A percentile compares a stretch with the other conserved stretches of the same genome.
These are phyloP conservation scores for Brachionus angularis DNA, from an alignment of 1,140 invertebrate species.

Conservation along the genomic window DNA sequence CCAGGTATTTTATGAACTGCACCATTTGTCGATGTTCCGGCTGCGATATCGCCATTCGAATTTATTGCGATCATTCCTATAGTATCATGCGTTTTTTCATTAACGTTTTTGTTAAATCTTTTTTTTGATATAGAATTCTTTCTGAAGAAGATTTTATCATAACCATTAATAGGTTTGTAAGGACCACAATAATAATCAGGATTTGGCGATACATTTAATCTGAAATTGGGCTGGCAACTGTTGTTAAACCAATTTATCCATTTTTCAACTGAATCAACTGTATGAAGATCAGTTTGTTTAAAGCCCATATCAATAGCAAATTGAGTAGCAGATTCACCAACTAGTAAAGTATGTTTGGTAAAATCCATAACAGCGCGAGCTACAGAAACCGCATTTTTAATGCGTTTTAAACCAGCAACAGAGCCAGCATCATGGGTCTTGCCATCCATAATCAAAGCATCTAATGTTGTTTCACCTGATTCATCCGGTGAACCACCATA, in stretches of 20 bases:
- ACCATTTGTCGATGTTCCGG: conserved; percentile 94
- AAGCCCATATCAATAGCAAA: conserved; percentile 91
- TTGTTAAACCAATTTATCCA: conserved; percentile 73
- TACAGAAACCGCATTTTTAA: conserved; percentile 85
- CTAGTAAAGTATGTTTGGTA: conserved; percentile 83
- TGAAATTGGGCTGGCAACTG: conserved; percentile 94
- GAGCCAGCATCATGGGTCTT: conserved; percentile 71
- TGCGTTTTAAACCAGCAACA: conserved; percentile 73
- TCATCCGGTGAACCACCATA: conserved; percentile 94
- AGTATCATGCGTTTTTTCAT: neutral
- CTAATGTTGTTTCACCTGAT: conserved; percentile 90
- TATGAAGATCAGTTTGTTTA: conserved; percentile 69
- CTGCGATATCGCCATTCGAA: conserved; percentile 70
- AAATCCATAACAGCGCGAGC: conserved; percentile 83
- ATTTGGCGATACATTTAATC: conserved; percentile 84
- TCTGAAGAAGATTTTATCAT: too few relatives aligned
- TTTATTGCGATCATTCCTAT: conserved; percentile 89
- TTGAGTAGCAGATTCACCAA: conserved; percentile 77
- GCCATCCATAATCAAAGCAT: conserved; percentile 97
- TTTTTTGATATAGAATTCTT: neutral
- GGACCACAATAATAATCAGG: conserved; percentile 79
- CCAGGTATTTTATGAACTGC: conserved; percentile 88
- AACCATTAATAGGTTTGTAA: conserved; percentile 65
- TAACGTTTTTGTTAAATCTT: neutral
- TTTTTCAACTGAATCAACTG: conserved; percentile 52